These are phyloP conservation scores for Machaerirhynchus nigripectus DNA, from an alignment of 2,113 vertebrate species.

Conservation along the genomic window DNA sequence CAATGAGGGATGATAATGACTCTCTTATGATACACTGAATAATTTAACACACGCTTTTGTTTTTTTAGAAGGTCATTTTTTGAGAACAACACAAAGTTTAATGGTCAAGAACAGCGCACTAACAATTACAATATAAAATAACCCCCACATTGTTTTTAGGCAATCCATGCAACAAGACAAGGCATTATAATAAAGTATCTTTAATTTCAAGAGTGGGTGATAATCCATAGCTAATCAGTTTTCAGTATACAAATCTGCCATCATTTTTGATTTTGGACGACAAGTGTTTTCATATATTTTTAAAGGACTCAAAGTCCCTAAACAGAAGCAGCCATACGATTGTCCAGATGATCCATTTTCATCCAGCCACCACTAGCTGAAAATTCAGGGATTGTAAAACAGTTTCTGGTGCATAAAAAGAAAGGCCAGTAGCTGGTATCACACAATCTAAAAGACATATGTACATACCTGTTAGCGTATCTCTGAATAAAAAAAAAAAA, in stretches of 20 bases:
- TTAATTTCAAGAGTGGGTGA: not conserved
- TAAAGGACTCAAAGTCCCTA: not conserved
- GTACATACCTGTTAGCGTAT: not conserved
- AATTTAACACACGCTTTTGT: not conserved
- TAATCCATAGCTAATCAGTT: not conserved
- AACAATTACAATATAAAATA: not conserved
- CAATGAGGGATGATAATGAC: not conserved
- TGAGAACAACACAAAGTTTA: not conserved
- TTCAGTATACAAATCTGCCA: not conserved
- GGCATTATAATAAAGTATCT: not conserved
- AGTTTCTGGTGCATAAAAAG: not conserved
- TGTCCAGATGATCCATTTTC: not conserved
- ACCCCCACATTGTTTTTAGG: not conserved
- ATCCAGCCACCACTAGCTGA: not conserved
- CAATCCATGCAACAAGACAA: not conserved
- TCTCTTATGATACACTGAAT: not conserved
- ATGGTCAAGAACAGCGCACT: not conserved
- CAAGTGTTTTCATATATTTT: not conserved
- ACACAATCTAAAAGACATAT: not conserved
- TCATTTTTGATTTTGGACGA: not conserved
- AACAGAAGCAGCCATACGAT: not conserved
- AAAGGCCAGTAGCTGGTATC: not conserved
- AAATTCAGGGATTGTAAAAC: not conserved
- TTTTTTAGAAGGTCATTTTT: slow-evolving; percentile 5
- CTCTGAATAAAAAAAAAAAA: not conserved